phyloP scores from a whole-genome alignment of 2,113 vertebrate genomes.

The Erpornis zantholeuca region DNA sequence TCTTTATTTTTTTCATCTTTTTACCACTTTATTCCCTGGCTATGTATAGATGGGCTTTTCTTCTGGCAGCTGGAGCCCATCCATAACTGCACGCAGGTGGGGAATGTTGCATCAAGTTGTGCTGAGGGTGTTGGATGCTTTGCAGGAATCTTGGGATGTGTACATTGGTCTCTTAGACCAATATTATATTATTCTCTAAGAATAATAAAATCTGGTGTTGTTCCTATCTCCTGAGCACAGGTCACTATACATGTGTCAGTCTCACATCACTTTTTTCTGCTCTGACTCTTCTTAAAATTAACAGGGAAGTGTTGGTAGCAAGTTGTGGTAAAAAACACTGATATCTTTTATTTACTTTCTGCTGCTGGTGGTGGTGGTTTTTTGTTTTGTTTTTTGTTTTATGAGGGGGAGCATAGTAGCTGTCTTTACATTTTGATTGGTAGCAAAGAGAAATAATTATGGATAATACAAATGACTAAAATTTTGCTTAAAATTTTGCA shows the following conservation, averaged over 20 bases:
- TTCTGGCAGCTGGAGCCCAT: not conserved
- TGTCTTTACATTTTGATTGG: not conserved
- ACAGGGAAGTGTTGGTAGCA: not conserved
- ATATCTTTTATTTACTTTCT: not conserved
- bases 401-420: not conserved
- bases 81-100: not conserved
- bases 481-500: not conserved
- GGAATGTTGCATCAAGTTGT: not conserved
- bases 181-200: not conserved
- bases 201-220: not conserved
- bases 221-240: not conserved
- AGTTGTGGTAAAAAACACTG: too few relatives aligned
- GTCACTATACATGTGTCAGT: not conserved
- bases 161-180: not conserved
- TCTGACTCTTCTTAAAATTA: not conserved
- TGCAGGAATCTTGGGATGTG: not conserved
- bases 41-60: not conserved
- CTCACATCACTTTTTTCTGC: not conserved
- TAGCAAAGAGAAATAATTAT: not conserved
- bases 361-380: not conserved
- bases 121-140: not conserved
- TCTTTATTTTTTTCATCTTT: not conserved
- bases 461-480: not conserved
- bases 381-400: fast-evolving
- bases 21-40: not conserved